Percentiles rank a stretch among this genome's conserved stretches.
These are phyloP conservation scores for Orbicella faveolata DNA, from an alignment of 64 coral and sea anemone species.

Conservation along the genomic window DNA sequence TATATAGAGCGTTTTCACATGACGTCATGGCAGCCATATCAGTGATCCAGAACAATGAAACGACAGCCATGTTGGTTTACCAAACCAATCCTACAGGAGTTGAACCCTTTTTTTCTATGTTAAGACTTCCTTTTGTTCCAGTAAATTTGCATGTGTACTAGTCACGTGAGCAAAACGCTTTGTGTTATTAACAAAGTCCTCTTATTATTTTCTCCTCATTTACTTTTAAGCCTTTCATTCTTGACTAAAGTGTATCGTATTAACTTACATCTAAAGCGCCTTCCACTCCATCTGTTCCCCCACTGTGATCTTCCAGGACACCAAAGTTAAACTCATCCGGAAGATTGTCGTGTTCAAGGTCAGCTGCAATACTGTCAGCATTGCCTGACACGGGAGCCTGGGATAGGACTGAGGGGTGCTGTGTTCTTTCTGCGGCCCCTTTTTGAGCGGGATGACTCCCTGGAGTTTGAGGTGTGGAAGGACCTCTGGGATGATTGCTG, in stretches of 20 bases:
- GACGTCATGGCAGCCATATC: no score
- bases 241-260: background rate
- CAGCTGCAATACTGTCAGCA: slow-evolving; percentile 58
- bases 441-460: slow-evolving; percentile 6
- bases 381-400: slow-evolving; percentile 29
- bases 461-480: slow-evolving; percentile 30
- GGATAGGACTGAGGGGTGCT: slow-evolving; percentile 5
- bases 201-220: background rate
- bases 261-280: slow-evolving; percentile 82
- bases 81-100: no score
- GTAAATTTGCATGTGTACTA: no score
- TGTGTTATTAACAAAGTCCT: no score
- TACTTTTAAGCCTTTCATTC: background rate
- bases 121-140: no score
- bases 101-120: no score
- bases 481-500: slow-evolving; percentile 1
- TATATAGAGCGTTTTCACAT: no score
- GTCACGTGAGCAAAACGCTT: no score
- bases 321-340: slow-evolving; percentile 85
- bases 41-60: no score
- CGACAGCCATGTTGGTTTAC: no score
- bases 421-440: background rate
- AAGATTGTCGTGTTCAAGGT: slow-evolving; percentile 80
- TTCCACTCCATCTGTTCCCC: slow-evolving; percentile 64
- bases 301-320: slow-evolving; percentile 46